Evolutionary conservation across 2,113 vertebrate species (phyloP).

Genomic region (Solenodon paradoxus): DNA sequence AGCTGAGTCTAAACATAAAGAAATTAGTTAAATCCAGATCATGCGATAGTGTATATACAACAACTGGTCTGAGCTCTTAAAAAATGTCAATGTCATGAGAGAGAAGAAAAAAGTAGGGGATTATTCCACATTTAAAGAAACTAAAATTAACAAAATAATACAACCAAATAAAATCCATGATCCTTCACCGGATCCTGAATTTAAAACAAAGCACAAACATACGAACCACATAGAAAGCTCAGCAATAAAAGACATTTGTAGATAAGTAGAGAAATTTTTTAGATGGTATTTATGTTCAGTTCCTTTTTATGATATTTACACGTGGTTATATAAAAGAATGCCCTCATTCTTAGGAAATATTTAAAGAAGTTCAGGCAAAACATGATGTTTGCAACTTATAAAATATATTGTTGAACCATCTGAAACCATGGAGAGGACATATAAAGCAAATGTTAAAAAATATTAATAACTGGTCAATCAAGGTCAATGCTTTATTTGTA

Average conservation of each 20-base stretch:
- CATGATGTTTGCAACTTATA: not conserved
- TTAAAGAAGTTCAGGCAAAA: not conserved
- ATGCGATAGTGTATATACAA: not conserved
- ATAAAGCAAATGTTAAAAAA: not conserved
- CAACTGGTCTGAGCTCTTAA: no score
- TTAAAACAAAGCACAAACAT: not conserved
- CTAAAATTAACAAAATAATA: not conserved
- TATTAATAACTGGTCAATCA: not conserved
- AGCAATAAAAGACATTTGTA: not conserved
- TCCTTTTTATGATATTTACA: not conserved
- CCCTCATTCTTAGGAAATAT: not conserved
- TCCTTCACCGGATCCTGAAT: not conserved
- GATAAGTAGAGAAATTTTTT: not conserved
- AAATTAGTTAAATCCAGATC: not conserved
- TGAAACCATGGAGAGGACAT: not conserved
- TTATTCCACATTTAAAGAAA: not conserved
- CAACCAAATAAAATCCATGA: not conserved
- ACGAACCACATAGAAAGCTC: not conserved
- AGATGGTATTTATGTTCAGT: not conserved
- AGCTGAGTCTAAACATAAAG: conserved; percentile 25
- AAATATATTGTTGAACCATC: not conserved
- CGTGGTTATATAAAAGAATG: not conserved
- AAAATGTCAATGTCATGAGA: not conserved
- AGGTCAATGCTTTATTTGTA: not conserved
- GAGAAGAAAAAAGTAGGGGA: not conserved